Evolutionary conservation across 2,113 vertebrate genomes (phyloP).

Genomic region (human (Homo sapiens)): DNA sequence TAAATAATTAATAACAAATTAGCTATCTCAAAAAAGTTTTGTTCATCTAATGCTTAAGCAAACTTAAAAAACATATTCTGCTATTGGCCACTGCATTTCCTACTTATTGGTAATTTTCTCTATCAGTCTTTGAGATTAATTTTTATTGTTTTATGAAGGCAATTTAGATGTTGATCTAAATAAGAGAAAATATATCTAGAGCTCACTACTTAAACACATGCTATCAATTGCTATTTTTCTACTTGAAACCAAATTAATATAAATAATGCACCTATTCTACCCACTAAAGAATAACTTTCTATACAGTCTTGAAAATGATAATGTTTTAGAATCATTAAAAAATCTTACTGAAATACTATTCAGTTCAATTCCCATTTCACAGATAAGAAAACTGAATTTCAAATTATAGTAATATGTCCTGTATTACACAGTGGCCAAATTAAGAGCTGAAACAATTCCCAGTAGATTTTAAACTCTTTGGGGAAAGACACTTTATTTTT

Average conservation of each 20-base stretch:
- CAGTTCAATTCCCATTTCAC: neutral
- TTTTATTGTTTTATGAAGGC: neutral
- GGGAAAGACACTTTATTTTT: neutral
- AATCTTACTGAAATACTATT: neutral
- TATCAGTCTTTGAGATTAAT: neutral
- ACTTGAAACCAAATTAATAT: slow-evolving; percentile 20
- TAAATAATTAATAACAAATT: neutral
- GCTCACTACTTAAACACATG: neutral
- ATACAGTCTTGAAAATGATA: neutral
- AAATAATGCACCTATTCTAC: neutral
- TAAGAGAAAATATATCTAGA: neutral
- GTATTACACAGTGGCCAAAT: neutral
- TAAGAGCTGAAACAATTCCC: neutral
- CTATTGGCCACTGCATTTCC: neutral
- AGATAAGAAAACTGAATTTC: neutral
- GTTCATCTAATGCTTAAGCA: neutral
- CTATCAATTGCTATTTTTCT: slow-evolving; percentile 13
- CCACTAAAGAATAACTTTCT: neutral
- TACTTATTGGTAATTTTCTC: neutral
- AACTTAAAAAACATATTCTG: neutral
- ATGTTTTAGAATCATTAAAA: slow-evolving; percentile 5
- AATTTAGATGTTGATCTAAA: neutral
- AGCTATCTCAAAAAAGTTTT: neutral
- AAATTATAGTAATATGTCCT: neutral
- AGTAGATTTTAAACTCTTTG: neutral